A percentile compares a stretch with the other conserved stretches of the same genome.
These are phyloP conservation scores for Lasioglossum zephyrum DNA, from an alignment of 2,888 invertebrate genomes.

Conservation along the genomic window DNA sequence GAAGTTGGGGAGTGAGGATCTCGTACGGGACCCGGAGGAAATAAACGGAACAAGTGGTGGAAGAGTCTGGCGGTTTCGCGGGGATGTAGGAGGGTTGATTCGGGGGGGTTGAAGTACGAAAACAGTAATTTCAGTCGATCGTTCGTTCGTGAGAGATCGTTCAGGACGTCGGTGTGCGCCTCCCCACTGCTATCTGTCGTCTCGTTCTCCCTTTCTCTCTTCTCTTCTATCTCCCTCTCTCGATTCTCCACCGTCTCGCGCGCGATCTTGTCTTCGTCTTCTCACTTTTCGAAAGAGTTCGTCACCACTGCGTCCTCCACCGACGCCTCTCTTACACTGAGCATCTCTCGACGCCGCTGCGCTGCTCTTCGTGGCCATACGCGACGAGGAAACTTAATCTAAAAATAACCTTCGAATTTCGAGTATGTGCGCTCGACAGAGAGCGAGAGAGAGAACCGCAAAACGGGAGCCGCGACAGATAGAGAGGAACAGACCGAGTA, in stretches of 20 bases:
- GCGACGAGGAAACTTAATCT: slow-evolving; percentile 73
- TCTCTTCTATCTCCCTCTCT: slow-evolving; percentile 30
- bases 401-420: slow-evolving; percentile 81
- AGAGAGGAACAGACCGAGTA: slow-evolving; percentile 14
- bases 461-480: neutral
- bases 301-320: slow-evolving; percentile 79
- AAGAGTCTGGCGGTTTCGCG: slow-evolving; percentile 13
- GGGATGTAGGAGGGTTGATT: neutral
- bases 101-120: neutral
- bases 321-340: slow-evolving; percentile 82
- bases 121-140: slow-evolving; percentile 73
- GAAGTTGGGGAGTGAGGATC: neutral
- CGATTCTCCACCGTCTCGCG: slow-evolving; percentile 40
- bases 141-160: slow-evolving; percentile 78
- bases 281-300: slow-evolving; percentile 65
- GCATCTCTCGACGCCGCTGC: slow-evolving; percentile 60
- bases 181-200: slow-evolving; percentile 35
- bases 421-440: slow-evolving; percentile 70
- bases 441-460: slow-evolving; percentile 23
- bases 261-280: slow-evolving; percentile 36
- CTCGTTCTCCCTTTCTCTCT: slow-evolving; percentile 25
- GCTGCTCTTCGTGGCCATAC: slow-evolving; percentile 73
- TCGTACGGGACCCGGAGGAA: slow-evolving; percentile 24
- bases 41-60: neutral
- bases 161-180: slow-evolving; percentile 72